Evolutionary conservation across 2,888 invertebrate species (phyloP).

Genomic region (Athrips mouffetella): DNA sequence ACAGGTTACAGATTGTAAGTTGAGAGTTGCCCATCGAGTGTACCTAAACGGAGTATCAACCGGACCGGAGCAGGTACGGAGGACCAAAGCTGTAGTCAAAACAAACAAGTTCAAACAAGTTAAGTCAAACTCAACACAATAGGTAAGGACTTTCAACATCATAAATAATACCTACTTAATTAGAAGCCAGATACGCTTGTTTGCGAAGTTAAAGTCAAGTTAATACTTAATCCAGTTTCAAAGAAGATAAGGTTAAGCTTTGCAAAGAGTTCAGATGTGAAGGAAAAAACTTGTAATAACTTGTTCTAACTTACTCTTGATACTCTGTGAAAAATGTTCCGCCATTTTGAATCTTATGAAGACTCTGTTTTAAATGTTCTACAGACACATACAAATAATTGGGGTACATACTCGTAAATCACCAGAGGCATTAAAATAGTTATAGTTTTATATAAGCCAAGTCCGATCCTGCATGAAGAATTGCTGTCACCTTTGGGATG

Average conservation of each 20-base stretch:
- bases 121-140: neutral
- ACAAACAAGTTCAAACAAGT: neutral
- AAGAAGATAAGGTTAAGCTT: slow-evolving; percentile 25
- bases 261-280: slow-evolving; percentile 5
- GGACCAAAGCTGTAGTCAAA: too few species aligned
- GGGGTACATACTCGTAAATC: too few species aligned
- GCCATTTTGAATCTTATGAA: slow-evolving; percentile 1
- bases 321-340: slow-evolving; percentile 2
- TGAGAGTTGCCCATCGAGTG: too few species aligned
- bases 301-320: slow-evolving; percentile 9
- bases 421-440: too few species aligned
- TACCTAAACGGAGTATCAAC: too few species aligned
- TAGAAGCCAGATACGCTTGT: slow-evolving; percentile 36
- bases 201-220: slow-evolving; percentile 28
- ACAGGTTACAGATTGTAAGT: too few species aligned
- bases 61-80: too few species aligned
- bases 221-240: slow-evolving; percentile 33
- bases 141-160: slow-evolving; percentile 33
- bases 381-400: too few species aligned
- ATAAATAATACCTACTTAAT: slow-evolving; percentile 43
- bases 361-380: too few species aligned
- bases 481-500: too few species aligned
- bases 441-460: too few species aligned
- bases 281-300: slow-evolving; percentile 10
- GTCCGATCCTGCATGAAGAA: too few species aligned